Evolutionary conservation across 2,113 vertebrate species (phyloP).

Genomic region (Corythaeola cristata): DNA sequence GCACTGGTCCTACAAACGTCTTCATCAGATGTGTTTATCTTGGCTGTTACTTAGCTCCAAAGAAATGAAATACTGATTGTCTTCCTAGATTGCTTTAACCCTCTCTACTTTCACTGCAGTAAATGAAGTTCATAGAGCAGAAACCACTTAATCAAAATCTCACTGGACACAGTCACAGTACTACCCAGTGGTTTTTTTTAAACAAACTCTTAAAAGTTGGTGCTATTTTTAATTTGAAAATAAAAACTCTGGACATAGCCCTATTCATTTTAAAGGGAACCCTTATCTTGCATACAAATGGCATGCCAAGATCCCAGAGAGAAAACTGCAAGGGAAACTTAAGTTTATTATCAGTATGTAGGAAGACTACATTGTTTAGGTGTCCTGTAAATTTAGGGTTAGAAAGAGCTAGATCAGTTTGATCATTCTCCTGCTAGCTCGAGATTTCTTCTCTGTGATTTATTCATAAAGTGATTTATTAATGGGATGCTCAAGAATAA

Average conservation of each 20-base stretch:
- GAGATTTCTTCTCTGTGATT: background rate
- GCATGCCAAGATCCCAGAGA: background rate
- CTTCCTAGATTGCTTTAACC: background rate
- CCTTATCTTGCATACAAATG: background rate
- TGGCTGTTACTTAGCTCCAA: background rate
- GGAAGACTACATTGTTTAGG: background rate
- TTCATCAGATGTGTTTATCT: conserved; percentile 14
- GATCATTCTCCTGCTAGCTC: background rate
- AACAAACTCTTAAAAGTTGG: background rate
- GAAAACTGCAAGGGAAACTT: background rate
- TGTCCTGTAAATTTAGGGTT: background rate
- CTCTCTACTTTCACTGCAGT: background rate
- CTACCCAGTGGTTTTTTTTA: background rate
- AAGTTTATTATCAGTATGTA: background rate
- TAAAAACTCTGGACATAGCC: background rate
- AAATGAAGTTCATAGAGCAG: background rate
- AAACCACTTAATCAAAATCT: background rate
- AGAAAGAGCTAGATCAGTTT: background rate
- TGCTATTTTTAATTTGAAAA: background rate
- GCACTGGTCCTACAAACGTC: background rate
- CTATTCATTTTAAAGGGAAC: background rate
- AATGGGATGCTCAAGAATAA: background rate
- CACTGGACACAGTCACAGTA: background rate
- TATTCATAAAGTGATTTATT: background rate
- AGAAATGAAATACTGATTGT: conserved; percentile 26